Evolutionary conservation across 1,140 invertebrate species (phyloP).

Genomic region (Euwallacea fornicatus): DNA sequence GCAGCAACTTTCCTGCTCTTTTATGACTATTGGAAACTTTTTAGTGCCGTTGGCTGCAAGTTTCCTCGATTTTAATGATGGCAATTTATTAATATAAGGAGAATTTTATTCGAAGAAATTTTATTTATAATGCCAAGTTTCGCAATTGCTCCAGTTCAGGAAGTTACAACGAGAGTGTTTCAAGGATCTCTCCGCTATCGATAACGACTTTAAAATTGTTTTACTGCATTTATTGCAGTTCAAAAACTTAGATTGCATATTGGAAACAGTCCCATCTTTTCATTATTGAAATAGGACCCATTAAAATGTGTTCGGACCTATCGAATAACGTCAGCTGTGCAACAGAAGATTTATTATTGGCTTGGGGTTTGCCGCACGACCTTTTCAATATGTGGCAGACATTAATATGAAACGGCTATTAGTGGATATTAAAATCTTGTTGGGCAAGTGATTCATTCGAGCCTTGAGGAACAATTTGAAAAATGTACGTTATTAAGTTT

Average conservation of each 20-base stretch:
- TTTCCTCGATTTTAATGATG: conserved; percentile 15
- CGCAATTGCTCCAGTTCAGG: neutral
- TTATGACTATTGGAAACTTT: conserved; percentile 20
- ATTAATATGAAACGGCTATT: neutral
- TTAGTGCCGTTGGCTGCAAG: conserved; percentile 14
- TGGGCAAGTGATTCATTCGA: neutral
- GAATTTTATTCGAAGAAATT: conserved; percentile 12
- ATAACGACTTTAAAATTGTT: neutral
- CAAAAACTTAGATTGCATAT: neutral
- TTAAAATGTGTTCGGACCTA: conserved; percentile 3
- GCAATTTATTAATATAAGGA: conserved; percentile 20
- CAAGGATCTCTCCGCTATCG: too few relatives aligned
- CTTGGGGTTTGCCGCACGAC: conserved; percentile 1
- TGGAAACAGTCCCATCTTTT: neutral
- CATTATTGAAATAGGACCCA: neutral
- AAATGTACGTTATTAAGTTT: neutral
- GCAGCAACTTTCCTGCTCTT: conserved; percentile 20
- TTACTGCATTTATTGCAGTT: neutral
- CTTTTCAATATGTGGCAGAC: neutral
- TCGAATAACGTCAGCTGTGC: neutral
- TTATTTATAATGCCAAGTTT: neutral
- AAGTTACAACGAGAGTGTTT: too few relatives aligned
- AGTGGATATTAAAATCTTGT: neutral
- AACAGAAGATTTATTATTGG: conserved; percentile 1
- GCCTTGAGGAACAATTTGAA: neutral